phyloP scores from a whole-genome alignment of 1,140 invertebrate species.

The Oryctes rhinoceros region DNA sequence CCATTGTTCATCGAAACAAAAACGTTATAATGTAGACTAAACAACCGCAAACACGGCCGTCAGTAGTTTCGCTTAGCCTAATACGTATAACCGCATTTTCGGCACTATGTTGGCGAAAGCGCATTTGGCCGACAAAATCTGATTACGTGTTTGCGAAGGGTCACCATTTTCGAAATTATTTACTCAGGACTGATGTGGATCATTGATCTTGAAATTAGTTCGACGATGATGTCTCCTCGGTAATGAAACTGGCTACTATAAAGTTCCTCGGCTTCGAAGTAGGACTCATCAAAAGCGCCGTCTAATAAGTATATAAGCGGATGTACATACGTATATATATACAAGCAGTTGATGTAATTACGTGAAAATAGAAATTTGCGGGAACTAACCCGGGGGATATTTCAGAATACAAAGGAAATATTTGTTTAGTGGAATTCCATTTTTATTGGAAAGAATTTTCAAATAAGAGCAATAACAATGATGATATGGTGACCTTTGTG shows the following conservation, averaged over 20 bases:
- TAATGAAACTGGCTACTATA: neutral
- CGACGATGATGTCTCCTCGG: neutral
- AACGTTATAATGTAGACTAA: constrained; percentile 1
- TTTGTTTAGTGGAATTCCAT: too few relatives aligned
- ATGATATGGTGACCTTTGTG: too few relatives aligned
- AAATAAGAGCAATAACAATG: too few relatives aligned
- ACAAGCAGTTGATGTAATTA: too few relatives aligned
- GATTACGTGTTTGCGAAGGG: constrained; percentile 26
- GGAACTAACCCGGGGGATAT: too few relatives aligned
- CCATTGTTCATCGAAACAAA: neutral
- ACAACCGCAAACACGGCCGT: neutral
- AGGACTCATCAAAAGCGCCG: neutral
- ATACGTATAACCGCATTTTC: neutral
- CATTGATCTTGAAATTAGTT: constrained; percentile 26
- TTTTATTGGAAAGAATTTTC: too few relatives aligned
- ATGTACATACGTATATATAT: too few relatives aligned
- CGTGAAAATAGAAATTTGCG: too few relatives aligned
- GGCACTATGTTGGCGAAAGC: neutral
- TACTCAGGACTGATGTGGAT: neutral
- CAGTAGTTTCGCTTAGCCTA: neutral
- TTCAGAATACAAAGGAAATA: too few relatives aligned
- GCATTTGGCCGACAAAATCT: constrained; percentile 6
- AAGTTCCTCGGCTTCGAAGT: neutral
- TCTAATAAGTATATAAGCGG: too few relatives aligned
- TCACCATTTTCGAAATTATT: constrained; percentile 29